Evolutionary conservation across 1,140 invertebrate genomes (phyloP).

Genomic region (Drosophila mojavensis): DNA sequence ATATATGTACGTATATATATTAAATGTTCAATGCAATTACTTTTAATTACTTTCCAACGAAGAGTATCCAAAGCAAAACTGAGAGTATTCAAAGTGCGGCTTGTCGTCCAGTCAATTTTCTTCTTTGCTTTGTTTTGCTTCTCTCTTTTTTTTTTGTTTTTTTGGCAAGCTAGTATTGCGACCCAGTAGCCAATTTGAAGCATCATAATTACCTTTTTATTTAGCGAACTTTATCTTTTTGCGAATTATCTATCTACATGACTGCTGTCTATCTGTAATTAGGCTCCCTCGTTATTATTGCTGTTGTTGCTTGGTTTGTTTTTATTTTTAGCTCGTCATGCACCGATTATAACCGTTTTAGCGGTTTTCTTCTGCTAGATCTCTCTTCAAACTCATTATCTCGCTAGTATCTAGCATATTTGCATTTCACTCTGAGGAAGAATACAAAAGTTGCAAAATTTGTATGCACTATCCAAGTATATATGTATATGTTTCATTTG

Average conservation of each 20-base stretch:
- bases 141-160: slow-evolving; percentile 12
- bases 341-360: slow-evolving; percentile 38
- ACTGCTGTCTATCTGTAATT: slow-evolving; percentile 24
- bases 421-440: not conserved
- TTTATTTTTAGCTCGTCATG: slow-evolving; percentile 32
- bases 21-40: too few species aligned
- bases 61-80: too few species aligned
- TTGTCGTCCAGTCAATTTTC: too few species aligned
- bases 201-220: slow-evolving; percentile 21
- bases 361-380: not conserved
- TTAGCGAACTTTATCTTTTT: not conserved
- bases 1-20: too few species aligned
- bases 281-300: not conserved
- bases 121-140: not conserved
- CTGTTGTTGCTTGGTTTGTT: not conserved
- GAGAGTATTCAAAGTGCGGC: too few species aligned
- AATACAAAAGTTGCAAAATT: not conserved
- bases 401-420: not conserved
- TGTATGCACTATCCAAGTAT: too few species aligned
- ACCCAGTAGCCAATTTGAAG: slow-evolving; percentile 38
- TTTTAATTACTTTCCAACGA: too few species aligned
- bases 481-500: too few species aligned
- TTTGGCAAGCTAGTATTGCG: slow-evolving; percentile 10
- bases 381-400: not conserved
- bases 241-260: not conserved